Conservation (phyloP, 2,888 invertebrate species). For the Halictus ligatus region DNA sequence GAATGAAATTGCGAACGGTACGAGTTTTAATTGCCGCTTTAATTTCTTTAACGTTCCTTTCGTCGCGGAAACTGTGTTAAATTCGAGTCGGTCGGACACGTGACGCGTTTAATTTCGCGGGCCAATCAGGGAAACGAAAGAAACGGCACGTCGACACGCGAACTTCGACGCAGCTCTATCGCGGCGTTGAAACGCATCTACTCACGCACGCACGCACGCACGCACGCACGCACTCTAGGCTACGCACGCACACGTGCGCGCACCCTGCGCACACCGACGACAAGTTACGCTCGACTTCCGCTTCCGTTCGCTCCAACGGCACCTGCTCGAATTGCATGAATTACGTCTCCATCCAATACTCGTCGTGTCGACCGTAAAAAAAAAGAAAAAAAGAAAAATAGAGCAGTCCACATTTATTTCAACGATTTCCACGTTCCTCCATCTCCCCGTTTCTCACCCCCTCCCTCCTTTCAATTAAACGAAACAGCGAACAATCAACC, state of each 20-base stretch:
- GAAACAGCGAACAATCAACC: background rate
- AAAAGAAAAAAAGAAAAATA: conserved; percentile 23
- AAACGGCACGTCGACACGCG: conserved; percentile 13
- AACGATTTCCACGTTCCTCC: background rate
- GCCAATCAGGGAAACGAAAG: conserved; percentile 17
- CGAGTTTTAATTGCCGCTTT: background rate
- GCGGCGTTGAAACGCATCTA: conserved; percentile 12
- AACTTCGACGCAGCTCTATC: conserved; percentile 28
- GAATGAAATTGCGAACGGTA: background rate
- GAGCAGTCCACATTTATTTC: background rate
- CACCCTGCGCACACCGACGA: conserved; percentile 25
- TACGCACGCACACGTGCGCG: background rate
- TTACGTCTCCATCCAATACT: conserved; percentile 41
- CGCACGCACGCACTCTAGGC: conserved; percentile 1
- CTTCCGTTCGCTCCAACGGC: conserved; percentile 61
- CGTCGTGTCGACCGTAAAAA: conserved; percentile 19
- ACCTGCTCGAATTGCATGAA: conserved; percentile 65
- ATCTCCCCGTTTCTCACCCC: background rate
- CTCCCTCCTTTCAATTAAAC: background rate
- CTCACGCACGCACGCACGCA: background rate
- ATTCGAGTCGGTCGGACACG: conserved; percentile 17
- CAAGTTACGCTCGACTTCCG: conserved; percentile 69
- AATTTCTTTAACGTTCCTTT: background rate
- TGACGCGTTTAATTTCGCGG: conserved; percentile 15
- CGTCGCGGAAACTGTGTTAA: background rate